Percentiles rank a stretch among this genome's conserved stretches.
phyloP scores from a whole-genome alignment of 2,888 invertebrate genomes.

The Desoria tigrina region DNA sequence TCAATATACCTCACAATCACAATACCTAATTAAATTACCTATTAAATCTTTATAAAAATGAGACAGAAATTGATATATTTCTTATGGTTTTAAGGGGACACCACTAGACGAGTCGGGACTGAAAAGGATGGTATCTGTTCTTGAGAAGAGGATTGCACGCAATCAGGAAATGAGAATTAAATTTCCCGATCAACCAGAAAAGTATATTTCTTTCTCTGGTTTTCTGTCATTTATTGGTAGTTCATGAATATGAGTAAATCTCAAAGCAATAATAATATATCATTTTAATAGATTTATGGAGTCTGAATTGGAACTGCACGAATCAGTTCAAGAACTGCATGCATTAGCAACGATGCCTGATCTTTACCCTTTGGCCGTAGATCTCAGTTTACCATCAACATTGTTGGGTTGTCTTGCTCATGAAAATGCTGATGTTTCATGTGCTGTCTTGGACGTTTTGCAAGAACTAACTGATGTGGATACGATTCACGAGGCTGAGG shows the following conservation, averaged over 20 bases:
- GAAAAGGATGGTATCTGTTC: conserved; percentile 83
- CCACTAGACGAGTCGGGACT: conserved; percentile 82
- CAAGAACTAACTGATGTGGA: conserved; percentile 94
- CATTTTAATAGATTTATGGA: conserved; percentile 75
- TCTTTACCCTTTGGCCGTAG: conserved; percentile 86
- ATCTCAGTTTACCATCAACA: conserved; percentile 83
- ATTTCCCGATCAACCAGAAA: conserved; percentile 93
- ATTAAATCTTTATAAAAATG: too few species aligned
- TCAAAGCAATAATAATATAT: neutral
- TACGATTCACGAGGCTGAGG: conserved; percentile 89
- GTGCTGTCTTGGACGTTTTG: conserved; percentile 71
- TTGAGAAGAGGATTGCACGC: conserved; percentile 89
- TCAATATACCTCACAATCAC: too few species aligned
- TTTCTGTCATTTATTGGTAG: too few species aligned
- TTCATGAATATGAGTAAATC: too few species aligned
- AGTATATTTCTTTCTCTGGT: conserved; percentile 58
- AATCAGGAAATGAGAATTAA: conserved; percentile 93
- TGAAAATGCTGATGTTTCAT: conserved; percentile 92
- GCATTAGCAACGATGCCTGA: conserved; percentile 93
- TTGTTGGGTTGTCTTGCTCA: conserved; percentile 90
- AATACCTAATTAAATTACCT: too few species aligned
- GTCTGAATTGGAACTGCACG: conserved; percentile 91
- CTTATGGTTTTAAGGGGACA: conserved; percentile 65
- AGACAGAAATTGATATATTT: conserved; percentile 13
- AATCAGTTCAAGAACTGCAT: conserved; percentile 85